Evolutionary conservation across 1,140 invertebrate species (phyloP), one percentile per base, ranked within the genome.

Genomic region (Phymorhynchus buccinoides): DNA sequence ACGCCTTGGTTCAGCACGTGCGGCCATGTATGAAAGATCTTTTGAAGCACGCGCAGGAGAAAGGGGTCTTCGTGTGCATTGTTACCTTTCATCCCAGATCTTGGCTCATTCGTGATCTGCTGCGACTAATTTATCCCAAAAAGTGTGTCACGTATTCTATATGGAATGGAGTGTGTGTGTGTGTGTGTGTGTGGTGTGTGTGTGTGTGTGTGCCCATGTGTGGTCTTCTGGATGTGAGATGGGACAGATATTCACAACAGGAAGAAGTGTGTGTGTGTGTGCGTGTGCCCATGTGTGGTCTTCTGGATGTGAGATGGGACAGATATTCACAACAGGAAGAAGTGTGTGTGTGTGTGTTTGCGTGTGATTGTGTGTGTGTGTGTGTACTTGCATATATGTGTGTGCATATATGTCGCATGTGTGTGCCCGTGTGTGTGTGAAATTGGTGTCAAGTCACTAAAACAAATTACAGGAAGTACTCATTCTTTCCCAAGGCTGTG

Each of bases 61-160:
- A 89, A 62, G 88, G 88, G 22, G 41, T 93, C n/a, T 87, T 89
- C 80, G 89, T 92, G 68, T 90, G 89, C 80, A 91, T 93, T 80
- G 93, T 93, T 3, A 93, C 93, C 1, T 93, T 90, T 85, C 91
- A 90, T 66, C 86, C 86, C 7, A 92, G 92, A 84, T 88, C 89
- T 1, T 89, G 89, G 87, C 77, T 93, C 14, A 93, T 93, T n/a
- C 88, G 87, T 77, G 92, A 93, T 78, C 73, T 93, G 79, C 82
- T 93, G 68, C 89, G 90, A 78, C 87, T 87, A 79, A 73, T 90
- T n/a, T 88, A 91, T 37, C 85, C 88, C 16, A 88, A 89, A 78
- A 86, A 87, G 90, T 90, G 35, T 87, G 88, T 87, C 27, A 71
- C 27, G 9, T 71, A 9, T 30, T 71, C 27, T 18, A n/a, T 2